Percentiles rank a stretch among this genome's conserved stretches.
Conservation (phyloP, 2,113 vertebrate species). For the Hoplias malabaricus region DNA sequence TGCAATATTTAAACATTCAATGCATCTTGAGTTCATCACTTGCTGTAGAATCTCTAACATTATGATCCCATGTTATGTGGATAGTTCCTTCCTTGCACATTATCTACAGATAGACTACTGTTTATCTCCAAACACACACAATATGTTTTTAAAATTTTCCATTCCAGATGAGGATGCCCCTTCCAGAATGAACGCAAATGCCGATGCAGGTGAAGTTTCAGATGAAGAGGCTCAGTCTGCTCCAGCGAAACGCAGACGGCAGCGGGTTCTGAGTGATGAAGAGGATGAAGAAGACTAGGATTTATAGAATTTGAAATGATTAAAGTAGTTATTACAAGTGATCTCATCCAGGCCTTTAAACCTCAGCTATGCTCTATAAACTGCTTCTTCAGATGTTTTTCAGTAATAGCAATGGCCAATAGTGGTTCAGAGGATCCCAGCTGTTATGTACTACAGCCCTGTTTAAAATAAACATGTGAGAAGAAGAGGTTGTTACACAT, state of each 20-base stretch:
- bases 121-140: no score
- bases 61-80: neutral
- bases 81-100: neutral
- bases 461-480: no score
- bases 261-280: conserved; percentile 78
- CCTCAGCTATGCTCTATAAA: no score
- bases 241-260: conserved; percentile 75
- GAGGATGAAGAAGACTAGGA: conserved; percentile 56
- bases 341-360: neutral
- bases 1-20: neutral
- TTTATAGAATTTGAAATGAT: neutral
- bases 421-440: no score
- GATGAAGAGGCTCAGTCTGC: conserved; percentile 63
- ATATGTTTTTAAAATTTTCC: conserved; percentile 20
- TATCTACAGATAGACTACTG: neutral
- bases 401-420: no score
- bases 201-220: conserved; percentile 56
- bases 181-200: conserved; percentile 20
- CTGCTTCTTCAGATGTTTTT: no score
- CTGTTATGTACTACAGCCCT: no score
- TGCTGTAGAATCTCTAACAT: neutral
- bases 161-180: conserved; percentile 42
- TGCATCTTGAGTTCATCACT: neutral
- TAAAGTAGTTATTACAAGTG: neutral
- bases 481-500: no score